Evolutionary conservation across 2,113 vertebrate species (phyloP).

Genomic region (Lichenostomus cassidix): DNA sequence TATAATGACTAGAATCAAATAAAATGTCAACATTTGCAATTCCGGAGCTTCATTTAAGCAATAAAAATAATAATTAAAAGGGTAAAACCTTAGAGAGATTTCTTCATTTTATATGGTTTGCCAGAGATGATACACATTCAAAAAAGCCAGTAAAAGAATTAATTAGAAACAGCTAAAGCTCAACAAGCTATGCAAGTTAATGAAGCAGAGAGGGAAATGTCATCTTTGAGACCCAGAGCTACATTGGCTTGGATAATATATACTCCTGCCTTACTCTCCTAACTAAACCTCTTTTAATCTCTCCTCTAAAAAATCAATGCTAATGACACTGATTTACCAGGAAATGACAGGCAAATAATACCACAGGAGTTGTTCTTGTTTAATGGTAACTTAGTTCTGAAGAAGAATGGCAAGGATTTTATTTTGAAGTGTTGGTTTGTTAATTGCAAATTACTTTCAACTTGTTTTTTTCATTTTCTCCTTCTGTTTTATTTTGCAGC

Average conservation of each 20-base stretch:
- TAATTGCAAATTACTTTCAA: background rate
- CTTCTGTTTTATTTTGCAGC: background rate
- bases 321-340: conserved; percentile 77
- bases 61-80: conserved; percentile 89
- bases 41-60: conserved; percentile 79
- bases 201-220: conserved; percentile 81
- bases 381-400: conserved; percentile 60
- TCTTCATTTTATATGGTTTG: conserved; percentile 81
- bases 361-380: conserved; percentile 46
- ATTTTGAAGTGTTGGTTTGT: conserved; percentile 20
- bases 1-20: conserved; percentile 77
- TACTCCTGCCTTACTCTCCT: conserved; percentile 71
- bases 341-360: conserved; percentile 74
- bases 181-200: conserved; percentile 83
- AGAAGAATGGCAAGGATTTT: conserved; percentile 7
- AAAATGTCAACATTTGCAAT: conserved; percentile 87
- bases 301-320: conserved; percentile 72
- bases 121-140: conserved; percentile 78
- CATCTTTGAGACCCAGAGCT: conserved; percentile 77
- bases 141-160: conserved; percentile 82
- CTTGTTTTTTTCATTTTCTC: background rate
- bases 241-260: conserved; percentile 73
- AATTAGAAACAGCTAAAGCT: conserved; percentile 83
- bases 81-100: conserved; percentile 84
- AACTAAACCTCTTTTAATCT: conserved; percentile 80